Base-by-base conservation (phyloP, 2,113 vertebrate genomes). In the Misgurnus anguillicaudatus region DNA sequence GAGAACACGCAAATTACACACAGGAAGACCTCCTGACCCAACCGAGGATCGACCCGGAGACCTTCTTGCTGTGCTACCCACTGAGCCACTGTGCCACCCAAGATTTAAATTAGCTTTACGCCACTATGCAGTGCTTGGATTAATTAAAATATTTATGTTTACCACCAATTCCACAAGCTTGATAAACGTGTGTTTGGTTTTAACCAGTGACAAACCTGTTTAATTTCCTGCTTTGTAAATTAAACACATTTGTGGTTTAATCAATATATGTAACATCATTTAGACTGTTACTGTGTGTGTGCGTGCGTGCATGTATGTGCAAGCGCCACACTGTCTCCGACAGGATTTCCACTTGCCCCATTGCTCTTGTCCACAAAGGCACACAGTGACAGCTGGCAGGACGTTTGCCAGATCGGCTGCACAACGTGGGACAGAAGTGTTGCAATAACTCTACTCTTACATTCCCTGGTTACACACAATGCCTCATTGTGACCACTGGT, bases 361-460 rank as follows among this genome's bases (percentile, higher is more conserved):
- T 87, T 90, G 88, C 85, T 85, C 87, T 76, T 85, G 70, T 86
- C 88, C 89, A 55, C 88, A 88, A 89, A 90, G 87, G 83, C 87
- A 85, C 75, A 88, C 87, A 90, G 86, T 91, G 91, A 89, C 91
- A 92, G 89, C 89, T 91, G 90, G 87, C 85, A 87, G 84, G 67
- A 84, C 83, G 80, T 65, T 82, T 84, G 19, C 9, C 58, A 48
- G 66, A 5, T 69, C 39, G 17, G 64, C 41, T 60, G 53, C 42
- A 60, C 41, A 78, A 17, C 9, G 6, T 3, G 14, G 64, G 64
- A 48, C 57, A 47, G 55, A 74, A 74, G 71, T 60, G 77, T 70
- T 75, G 76, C 72, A 83, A 42, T 70, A 53, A 64, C 62, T 76
- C 68, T 45, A 24, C 63, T 71, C 53, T 74, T 65, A 57, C 60